Base-by-base conservation (phyloP, 2,113 vertebrate species). In the Catharus bicknelli region DNA sequence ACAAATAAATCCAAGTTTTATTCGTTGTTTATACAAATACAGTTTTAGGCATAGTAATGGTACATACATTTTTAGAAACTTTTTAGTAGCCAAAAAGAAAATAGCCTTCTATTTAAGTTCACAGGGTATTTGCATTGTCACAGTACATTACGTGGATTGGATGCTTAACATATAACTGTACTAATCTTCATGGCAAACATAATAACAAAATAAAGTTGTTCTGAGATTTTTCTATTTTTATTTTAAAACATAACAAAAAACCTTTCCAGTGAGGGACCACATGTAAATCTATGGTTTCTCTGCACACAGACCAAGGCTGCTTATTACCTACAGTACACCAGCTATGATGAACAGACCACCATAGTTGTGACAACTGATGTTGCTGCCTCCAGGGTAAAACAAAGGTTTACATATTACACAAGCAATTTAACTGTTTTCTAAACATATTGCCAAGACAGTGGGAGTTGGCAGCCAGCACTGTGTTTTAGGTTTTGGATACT, bases 401-500 rank as follows among this genome's bases (percentile, higher is more conserved):
- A 99, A 99, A 98, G 98, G 98, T 99, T 99, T 99, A 99, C 98
- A 98, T 99, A 99, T 99, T 99, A 99, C 98, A 99, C 98, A 99
- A 99, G 98, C 98, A 99, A 99, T 99, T 99, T 98, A 97, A 99
- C 98, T 99, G 98, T 98, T 99, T 99, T 99, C 98, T 98, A 99
- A 99, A 99, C 98, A 99, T 98, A 98, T 98, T 99, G 99, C 99
- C 99, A 99, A 98, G 99, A 99, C 98, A 98, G 98, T 99, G 98
- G 98, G 98, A 99, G 97, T 95, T 99, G 98, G 99, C 98, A 99
- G 98, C 97, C 97, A 96, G 86, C 92, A 97, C 97, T 98, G 94
- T 98, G 97, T 98, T 98, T 98, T 98, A 98, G 97, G 97, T 97
- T 98, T 98, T 91, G 95, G 97, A 98, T 98, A 97, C 97, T 98